Evolutionary conservation across 2,113 vertebrate genomes (phyloP).

Genomic region (Archilochus colubris): DNA sequence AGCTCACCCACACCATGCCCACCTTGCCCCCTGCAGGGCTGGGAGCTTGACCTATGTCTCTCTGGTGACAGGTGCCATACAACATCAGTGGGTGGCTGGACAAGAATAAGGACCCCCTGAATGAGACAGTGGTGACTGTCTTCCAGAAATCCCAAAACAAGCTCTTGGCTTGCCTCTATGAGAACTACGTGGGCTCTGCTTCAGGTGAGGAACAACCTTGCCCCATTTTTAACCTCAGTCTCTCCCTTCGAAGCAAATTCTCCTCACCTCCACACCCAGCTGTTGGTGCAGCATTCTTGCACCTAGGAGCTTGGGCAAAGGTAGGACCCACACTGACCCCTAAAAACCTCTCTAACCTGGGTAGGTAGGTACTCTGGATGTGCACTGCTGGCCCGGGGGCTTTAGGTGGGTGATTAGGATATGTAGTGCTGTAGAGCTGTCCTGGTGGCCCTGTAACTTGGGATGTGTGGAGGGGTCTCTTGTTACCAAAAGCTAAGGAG

Average conservation of each 20-base stretch:
- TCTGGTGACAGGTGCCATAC: conserved; percentile 85
- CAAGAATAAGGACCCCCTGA: conserved; percentile 94
- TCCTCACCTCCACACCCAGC: neutral
- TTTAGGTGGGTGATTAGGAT: neutral
- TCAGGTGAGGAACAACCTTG: conserved; percentile 67
- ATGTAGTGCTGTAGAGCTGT: neutral
- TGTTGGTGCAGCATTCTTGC: neutral
- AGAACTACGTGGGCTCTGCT: conserved; percentile 86
- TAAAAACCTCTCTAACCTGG: neutral
- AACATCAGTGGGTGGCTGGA: conserved; percentile 92
- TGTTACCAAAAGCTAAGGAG: neutral
- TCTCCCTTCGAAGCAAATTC: neutral
- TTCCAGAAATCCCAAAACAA: conserved; percentile 94
- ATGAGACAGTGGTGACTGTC: conserved; percentile 88
- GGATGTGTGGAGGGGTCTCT: neutral
- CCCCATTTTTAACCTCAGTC: fast-evolving
- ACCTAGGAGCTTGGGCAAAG: neutral
- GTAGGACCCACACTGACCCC: neutral
- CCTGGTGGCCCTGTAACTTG: neutral
- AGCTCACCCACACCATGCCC: neutral
- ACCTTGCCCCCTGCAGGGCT: neutral
- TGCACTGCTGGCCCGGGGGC: neutral
- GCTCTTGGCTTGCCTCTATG: conserved; percentile 87
- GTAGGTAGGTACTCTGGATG: neutral
- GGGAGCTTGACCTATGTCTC: neutral